Base-by-base conservation (phyloP, 2,888 invertebrate species). In the Melanostoma mellinum region DNA sequence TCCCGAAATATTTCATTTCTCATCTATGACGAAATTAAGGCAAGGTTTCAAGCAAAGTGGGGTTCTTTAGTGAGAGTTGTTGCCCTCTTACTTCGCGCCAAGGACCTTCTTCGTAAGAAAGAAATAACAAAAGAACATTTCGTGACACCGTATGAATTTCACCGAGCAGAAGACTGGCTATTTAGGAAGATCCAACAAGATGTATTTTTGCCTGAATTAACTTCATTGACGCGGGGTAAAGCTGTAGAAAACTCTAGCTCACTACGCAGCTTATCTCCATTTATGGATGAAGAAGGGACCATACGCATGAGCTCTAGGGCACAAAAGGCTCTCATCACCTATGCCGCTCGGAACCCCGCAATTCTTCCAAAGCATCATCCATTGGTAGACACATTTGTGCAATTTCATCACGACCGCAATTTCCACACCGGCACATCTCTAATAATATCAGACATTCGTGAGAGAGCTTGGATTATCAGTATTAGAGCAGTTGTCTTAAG, bases 201-300 rank as follows among this genome's bases (percentile, higher is more conserved):
- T 10, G 35, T 36, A 5, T 53, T n/a, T 35, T 20, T 20, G 20
- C 20, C 20, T 1, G 20, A 20, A 20, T 1, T 20, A 20, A 20
- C 20, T 20, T 20, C 20, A 20, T 20, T 20, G 20, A 20, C 20
- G 20, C 20, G 20, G 20, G 20, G 20, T 20, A 20, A 20, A 20
- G 20, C 20, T 20, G 20, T 20, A 20, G 20, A 20, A 20, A 20
- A 20, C 20, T 20, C 20, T 20, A 20, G 20, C 20, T 20, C 20
- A 20, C 20, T 20, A 20, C 20, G 20, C 20, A 20, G 20, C 20
- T 20, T 53, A 5, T 35, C 52, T 3, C 52, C 52, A 3, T 53
- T 53, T 35, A 53, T 53, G 52, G 52, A 53, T 20, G 35, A 53
- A 4, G 52, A 53, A 9, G 52, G 52, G 5, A 53, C 52, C n/a